A percentile compares a stretch with the other conserved stretches of the same genome.
phyloP scores from a whole-genome alignment of 2,113 vertebrate species.

The Macaca fascicularis region T2T-MFA8v1.1 NC_088380.1:65226501-65227000 shows the following conservation, averaged over 20 bases:
- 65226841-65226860: constrained; percentile 8
- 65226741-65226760: constrained; percentile 30
- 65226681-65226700: constrained; percentile 26
- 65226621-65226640: constrained; percentile 48
- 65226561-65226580: constrained; percentile 36
- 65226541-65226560: constrained; percentile 54
- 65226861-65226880: not conserved
- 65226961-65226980: constrained; percentile 42
- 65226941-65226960: constrained; percentile 35
- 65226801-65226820: constrained; percentile 11
- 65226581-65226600: constrained; percentile 45
- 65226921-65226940: constrained; percentile 49
- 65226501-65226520: constrained; percentile 64
- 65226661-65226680: not conserved
- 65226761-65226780: constrained; percentile 22
- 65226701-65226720: constrained; percentile 63
- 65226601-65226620: not conserved
- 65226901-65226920: not conserved
- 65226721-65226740: constrained; percentile 53
- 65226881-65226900: constrained; percentile 38
- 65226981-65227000: not conserved
- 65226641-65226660: not conserved
- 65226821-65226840: constrained; percentile 18
- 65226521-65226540: constrained; percentile 50
- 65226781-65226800: constrained; percentile 36